Conservation (phyloP, 1,140 invertebrate genomes). For the Halyomorpha halys region DNA sequence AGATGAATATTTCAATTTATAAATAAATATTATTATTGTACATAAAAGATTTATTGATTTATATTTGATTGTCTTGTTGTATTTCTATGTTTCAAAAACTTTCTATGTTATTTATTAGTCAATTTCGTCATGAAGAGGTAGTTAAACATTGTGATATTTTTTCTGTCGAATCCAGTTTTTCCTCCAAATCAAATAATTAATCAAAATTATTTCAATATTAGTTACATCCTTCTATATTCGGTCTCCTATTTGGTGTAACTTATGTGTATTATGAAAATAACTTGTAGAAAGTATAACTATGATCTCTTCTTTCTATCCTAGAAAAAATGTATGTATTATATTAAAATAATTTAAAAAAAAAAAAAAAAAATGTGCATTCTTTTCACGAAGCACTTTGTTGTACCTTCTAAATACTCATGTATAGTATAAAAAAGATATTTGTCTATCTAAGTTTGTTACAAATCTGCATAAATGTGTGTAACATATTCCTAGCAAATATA, state of each 20-base stretch:
- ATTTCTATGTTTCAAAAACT: slow-evolving; percentile 16
- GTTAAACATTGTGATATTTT: slow-evolving; percentile 27
- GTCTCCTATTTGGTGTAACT: slow-evolving; percentile 20
- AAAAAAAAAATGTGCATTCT: slow-evolving; percentile 20
- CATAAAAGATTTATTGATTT: slow-evolving; percentile 8
- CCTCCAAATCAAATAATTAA: slow-evolving; percentile 24
- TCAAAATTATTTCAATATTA: slow-evolving; percentile 22
- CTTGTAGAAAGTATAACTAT: slow-evolving; percentile 20
- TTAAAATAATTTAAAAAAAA: no score
- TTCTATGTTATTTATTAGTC: slow-evolving; percentile 22
- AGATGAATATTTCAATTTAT: background rate
- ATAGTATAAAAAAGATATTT: slow-evolving; percentile 23
- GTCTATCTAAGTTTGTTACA: slow-evolving; percentile 24
- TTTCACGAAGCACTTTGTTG: slow-evolving; percentile 24
- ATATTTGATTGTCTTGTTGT: slow-evolving; percentile 19
- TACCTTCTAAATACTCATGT: slow-evolving; percentile 27
- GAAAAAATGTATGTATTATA: slow-evolving; percentile 19
- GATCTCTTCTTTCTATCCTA: slow-evolving; percentile 26
- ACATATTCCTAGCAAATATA: slow-evolving; percentile 23
- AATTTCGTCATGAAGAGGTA: slow-evolving; percentile 18
- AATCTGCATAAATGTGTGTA: slow-evolving; percentile 27
- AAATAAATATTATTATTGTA: slow-evolving; percentile 8
- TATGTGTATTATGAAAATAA: slow-evolving; percentile 6
- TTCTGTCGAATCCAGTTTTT: slow-evolving; percentile 17
- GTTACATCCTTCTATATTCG: slow-evolving; percentile 4